These are phyloP conservation scores for Heteronetta atricapilla DNA, from an alignment of 2,113 vertebrate species.

Conservation along the genomic window DNA sequence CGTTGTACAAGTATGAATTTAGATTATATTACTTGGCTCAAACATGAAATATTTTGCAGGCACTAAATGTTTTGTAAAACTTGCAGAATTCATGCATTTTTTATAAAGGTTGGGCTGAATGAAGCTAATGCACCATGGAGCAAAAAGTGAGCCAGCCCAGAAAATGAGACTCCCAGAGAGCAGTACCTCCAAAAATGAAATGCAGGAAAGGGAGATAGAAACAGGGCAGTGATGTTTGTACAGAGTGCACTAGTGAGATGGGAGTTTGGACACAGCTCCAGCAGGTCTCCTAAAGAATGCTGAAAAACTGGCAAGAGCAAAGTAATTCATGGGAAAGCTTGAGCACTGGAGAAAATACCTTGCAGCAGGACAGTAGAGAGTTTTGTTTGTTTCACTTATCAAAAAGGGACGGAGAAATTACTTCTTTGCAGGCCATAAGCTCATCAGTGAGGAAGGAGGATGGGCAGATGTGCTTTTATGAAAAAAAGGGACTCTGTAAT, in stretches of 20 bases:
- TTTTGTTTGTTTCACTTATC: not conserved
- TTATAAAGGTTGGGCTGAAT: not conserved
- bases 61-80: not conserved
- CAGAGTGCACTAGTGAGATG: not conserved
- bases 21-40: not conserved
- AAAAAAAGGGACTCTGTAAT: not conserved
- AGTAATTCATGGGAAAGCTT: not conserved
- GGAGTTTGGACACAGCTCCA: not conserved
- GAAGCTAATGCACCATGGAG: not conserved
- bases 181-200: not conserved
- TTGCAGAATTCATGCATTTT: not conserved
- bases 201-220: not conserved
- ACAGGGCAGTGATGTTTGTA: not conserved
- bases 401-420: not conserved
- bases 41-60: not conserved
- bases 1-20: not conserved
- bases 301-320: not conserved
- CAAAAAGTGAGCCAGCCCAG: not conserved
- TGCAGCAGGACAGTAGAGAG: not conserved
- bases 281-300: not conserved
- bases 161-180: not conserved
- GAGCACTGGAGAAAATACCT: not conserved
- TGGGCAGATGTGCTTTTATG: not conserved
- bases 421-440: not conserved
- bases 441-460: not conserved